Conservation (phyloP, 2,888 invertebrate species). For the Metalampra italica region DNA sequence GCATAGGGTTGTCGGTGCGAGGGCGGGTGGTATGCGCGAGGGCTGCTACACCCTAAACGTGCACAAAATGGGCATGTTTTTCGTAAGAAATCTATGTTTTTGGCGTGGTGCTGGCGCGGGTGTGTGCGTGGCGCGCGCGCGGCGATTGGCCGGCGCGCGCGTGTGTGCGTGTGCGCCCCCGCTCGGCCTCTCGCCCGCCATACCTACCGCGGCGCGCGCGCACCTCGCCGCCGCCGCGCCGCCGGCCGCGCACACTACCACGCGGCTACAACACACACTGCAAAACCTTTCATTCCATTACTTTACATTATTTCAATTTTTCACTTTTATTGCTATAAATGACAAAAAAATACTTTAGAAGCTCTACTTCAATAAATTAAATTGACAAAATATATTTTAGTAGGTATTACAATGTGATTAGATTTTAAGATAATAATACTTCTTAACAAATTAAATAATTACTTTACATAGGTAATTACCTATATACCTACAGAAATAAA, state of each 20-base stretch:
- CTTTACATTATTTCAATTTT: neutral
- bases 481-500: too few relatives aligned
- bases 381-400: too few relatives aligned
- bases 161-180: conserved; percentile 52
- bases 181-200: conserved; percentile 53
- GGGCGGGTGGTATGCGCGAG: conserved; percentile 51
- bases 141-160: conserved; percentile 55
- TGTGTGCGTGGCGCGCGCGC: conserved; percentile 52
- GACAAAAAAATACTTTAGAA: too few relatives aligned
- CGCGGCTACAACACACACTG: conserved; percentile 15
- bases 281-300: conserved; percentile 1
- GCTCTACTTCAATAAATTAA: too few relatives aligned
- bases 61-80: conserved; percentile 57
- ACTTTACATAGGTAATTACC: too few relatives aligned
- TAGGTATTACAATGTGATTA: too few relatives aligned
- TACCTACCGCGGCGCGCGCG: conserved; percentile 52
- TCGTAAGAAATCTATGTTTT: conserved; percentile 53
- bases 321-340: neutral
- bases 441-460: too few relatives aligned
- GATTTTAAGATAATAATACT: too few relatives aligned
- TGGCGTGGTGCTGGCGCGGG: conserved; percentile 32
- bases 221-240: conserved; percentile 29
- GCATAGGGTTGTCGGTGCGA: conserved; percentile 14
- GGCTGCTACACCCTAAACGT: conserved; percentile 50
- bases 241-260: conserved; percentile 18